A percentile compares a stretch with the other conserved stretches of the same genome.
These are phyloP conservation scores for Bradysia coprophila DNA, from an alignment of 1,140 invertebrate genomes.

Conservation along the genomic window DNA sequence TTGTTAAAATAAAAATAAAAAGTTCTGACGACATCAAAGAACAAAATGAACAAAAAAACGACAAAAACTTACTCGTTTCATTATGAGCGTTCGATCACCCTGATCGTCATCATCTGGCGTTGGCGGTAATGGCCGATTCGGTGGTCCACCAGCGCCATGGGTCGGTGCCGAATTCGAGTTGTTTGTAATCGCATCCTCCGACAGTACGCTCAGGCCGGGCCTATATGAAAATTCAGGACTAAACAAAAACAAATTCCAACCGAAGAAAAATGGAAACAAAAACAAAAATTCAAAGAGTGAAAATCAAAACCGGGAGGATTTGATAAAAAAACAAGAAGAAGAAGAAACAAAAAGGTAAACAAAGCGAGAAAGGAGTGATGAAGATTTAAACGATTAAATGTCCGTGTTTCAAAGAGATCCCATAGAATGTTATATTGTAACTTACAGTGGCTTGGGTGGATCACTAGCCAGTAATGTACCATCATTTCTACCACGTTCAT, in stretches of 20 bases:
- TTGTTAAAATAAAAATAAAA: neutral
- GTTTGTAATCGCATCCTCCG: constrained; percentile 24
- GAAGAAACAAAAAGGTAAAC: no score
- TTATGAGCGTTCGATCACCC: constrained; percentile 75
- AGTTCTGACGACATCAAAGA: no score
- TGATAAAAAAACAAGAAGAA: constrained; percentile 4
- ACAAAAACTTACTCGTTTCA: constrained; percentile 56
- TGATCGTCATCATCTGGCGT: constrained; percentile 73
- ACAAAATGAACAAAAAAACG: neutral
- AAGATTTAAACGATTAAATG: constrained; percentile 4
- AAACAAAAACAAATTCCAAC: constrained; percentile 22
- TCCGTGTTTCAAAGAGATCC: neutral
- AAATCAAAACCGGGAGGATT: constrained; percentile 1
- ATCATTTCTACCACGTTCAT: constrained; percentile 57
- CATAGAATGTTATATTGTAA: constrained; percentile 12
- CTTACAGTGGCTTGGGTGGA: constrained; percentile 90
- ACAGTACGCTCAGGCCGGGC: constrained; percentile 39
- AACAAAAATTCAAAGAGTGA: constrained; percentile 12
- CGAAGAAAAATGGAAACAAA: constrained; percentile 10
- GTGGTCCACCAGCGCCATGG: constrained; percentile 39
- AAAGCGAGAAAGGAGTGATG: no score
- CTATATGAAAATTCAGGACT: constrained; percentile 78
- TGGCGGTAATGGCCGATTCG: constrained; percentile 80
- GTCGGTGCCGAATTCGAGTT: constrained; percentile 28
- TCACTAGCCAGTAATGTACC: constrained; percentile 89